Evolutionary conservation across 2,888 invertebrate genomes (phyloP).

Genomic region (Thymelicus sylvestris): DNA sequence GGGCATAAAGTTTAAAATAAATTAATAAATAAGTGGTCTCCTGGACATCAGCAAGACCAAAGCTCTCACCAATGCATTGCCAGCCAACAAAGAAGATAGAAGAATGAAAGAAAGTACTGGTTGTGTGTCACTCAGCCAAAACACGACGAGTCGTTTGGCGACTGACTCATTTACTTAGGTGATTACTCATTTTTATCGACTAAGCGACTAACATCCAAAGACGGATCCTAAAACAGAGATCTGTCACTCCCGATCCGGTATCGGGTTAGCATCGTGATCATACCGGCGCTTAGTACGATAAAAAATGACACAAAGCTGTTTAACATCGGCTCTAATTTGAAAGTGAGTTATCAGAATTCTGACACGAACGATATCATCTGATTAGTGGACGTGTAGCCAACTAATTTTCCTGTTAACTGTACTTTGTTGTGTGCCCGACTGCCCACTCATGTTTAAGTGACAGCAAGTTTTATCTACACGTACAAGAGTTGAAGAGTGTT

Average conservation of each 20-base stretch:
- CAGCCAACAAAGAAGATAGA: too few relatives aligned
- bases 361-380: conserved; percentile 20
- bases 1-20: too few relatives aligned
- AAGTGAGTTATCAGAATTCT: conserved; percentile 15
- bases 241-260: conserved; percentile 1
- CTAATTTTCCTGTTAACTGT: conserved; percentile 11
- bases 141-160: too few relatives aligned
- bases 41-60: too few relatives aligned
- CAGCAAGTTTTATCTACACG: conserved; percentile 5
- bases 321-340: conserved; percentile 9
- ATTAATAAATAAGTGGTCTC: too few relatives aligned
- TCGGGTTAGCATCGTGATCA: not conserved
- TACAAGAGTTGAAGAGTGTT: not conserved
- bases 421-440: not conserved
- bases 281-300: not conserved
- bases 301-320: conserved; percentile 8
- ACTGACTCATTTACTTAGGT: too few relatives aligned
- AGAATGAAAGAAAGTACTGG: too few relatives aligned
- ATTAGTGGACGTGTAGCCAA: conserved; percentile 4
- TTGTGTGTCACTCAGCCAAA: too few relatives aligned
- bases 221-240: not conserved
- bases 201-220: not conserved
- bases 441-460: conserved; percentile 6
- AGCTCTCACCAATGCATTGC: too few relatives aligned
- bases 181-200: too few relatives aligned